These are phyloP conservation scores for Chrosomus eos DNA, from an alignment of 2,797 vertebrate species.

Conservation along the genomic window DNA sequence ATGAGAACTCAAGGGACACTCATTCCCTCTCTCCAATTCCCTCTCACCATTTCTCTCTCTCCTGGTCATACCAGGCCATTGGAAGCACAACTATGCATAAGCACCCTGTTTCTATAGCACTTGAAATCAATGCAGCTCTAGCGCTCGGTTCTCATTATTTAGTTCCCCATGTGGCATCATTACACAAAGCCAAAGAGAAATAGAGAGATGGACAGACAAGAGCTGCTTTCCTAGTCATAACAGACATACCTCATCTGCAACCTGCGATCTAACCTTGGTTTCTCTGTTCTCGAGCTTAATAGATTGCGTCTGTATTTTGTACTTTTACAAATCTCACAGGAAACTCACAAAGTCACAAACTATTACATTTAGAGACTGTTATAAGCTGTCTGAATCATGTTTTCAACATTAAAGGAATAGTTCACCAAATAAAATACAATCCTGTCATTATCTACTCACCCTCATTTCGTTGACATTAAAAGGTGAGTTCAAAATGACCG, in stretches of 20 bases:
- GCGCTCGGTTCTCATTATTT: slow-evolving; percentile 17
- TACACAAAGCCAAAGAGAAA: slow-evolving; percentile 25
- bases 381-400: slow-evolving; percentile 15
- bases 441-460: not conserved
- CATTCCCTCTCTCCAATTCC: slow-evolving; percentile 11
- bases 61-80: slow-evolving; percentile 53
- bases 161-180: slow-evolving; percentile 26
- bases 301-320: slow-evolving; percentile 27
- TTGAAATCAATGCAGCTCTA: slow-evolving; percentile 62
- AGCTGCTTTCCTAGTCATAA: slow-evolving; percentile 35
- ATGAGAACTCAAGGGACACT: slow-evolving; percentile 26
- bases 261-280: slow-evolving; percentile 26
- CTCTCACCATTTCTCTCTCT: slow-evolving; percentile 26
- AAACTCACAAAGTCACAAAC: slow-evolving; percentile 36
- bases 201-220: slow-evolving; percentile 23
- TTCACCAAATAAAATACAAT: not conserved
- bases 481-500: not conserved
- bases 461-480: not conserved
- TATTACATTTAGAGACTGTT: slow-evolving; percentile 22
- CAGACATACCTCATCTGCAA: slow-evolving; percentile 24
- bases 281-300: slow-evolving; percentile 26
- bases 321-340: slow-evolving; percentile 34
- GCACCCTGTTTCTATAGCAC: slow-evolving; percentile 61
- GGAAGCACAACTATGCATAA: slow-evolving; percentile 42
- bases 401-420: slow-evolving; percentile 17